Evolutionary conservation across 2,797 vertebrate genomes (phyloP).

Genomic region (Eulemur coronatus): DNA sequence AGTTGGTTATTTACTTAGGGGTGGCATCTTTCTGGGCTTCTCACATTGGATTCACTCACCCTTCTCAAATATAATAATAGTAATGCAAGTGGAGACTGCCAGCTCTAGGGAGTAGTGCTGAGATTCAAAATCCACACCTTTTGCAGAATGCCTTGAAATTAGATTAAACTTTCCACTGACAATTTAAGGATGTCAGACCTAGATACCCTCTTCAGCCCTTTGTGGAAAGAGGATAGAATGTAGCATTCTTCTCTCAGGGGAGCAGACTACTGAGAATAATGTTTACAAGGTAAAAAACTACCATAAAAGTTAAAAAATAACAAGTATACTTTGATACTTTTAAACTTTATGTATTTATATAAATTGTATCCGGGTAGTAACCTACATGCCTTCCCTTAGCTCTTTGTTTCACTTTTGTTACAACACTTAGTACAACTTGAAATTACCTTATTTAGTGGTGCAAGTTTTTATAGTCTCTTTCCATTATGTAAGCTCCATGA

Average conservation of each 20-base stretch:
- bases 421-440: background rate
- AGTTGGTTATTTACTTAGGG: background rate
- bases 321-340: background rate
- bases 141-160: background rate
- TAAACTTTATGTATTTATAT: background rate
- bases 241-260: background rate
- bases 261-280: background rate
- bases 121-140: background rate
- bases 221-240: background rate
- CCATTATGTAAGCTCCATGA: background rate
- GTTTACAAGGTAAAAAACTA: background rate
- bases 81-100: background rate
- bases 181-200: background rate
- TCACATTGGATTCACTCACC: background rate
- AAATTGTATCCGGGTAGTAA: slow-evolving; percentile 27
- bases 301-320: background rate
- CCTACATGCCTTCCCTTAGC: background rate
- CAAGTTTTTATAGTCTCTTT: background rate
- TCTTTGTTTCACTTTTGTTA: slow-evolving; percentile 23
- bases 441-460: slow-evolving; percentile 11
- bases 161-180: background rate
- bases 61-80: background rate
- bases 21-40: background rate
- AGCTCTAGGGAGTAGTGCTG: background rate
- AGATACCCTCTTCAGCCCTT: background rate